Base-by-base conservation (phyloP, 92 coral and sea anemone genomes). In the Parazoanthus atlanticus region DNA sequence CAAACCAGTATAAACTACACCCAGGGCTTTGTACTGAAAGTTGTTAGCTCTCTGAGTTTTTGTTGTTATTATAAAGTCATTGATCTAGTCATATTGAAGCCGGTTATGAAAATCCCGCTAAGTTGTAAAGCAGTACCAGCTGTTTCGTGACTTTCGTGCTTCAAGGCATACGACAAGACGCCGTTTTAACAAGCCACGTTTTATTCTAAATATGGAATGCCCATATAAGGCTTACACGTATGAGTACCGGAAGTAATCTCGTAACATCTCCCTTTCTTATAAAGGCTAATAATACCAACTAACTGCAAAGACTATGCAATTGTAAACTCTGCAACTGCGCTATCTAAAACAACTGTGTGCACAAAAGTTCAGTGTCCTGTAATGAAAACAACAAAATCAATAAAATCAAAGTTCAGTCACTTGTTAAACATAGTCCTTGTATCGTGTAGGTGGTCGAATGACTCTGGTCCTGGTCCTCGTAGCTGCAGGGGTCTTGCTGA, bases 231-330 rank as follows among this genome's bases (percentile, higher is more conserved):
- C 5, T 49, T 49, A 49, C 56, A 49, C 11, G 16, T 49, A 9
- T 49, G 56, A 49, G 56, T 49, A 66, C 72, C 8, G 72, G 72
- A 66, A 66, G 72, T 66, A 66, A 66, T 66, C 72, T 66, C 40
- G 79, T 49, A 79, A 47, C 83, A 79, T 79, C 83, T 79, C 83
- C 83, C 38, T 79, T 79, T n/a, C 66, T 79, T 46, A n/a, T 12
- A 46, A 79, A 79, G 40, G 40, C 83, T 49, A 47, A 41, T 43
- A 21, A 28, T 46, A n/a, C 31, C n/a, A 46, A 52, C 78, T 74
- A 74, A 49, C 38, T 46, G 67, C 83, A 79, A 49, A 34, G 40
- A 9, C 9, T 17, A 75, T 10, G 40, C 46, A 1, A 17, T 12
- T 75, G 36, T 32, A 75, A 75, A 75, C 13, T 30, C 79, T 31